Percentiles rank a stretch among this genome's conserved stretches.
These are phyloP conservation scores for Mesocentrotus franciscanus DNA, from an alignment of 53 echinoderm and acorn worm species.

Conservation along the genomic window DNA sequence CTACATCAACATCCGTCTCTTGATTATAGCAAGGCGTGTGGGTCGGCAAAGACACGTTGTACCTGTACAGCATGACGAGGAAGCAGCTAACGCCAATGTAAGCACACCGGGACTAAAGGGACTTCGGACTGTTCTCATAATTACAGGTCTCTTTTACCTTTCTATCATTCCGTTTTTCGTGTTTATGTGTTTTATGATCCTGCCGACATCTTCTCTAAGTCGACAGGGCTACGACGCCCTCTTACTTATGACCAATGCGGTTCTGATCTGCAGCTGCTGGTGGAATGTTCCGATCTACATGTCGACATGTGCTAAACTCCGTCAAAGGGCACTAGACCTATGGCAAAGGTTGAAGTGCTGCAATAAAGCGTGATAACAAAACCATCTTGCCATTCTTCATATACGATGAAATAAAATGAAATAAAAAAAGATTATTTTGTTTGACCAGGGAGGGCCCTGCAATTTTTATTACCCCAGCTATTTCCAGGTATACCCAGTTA, in stretches of 20 bases:
- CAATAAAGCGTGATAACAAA: too few species aligned
- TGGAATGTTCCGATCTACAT: constrained; percentile 58
- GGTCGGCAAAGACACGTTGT: not conserved
- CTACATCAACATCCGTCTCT: not conserved
- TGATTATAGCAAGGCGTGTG: not conserved
- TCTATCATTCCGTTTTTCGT: not conserved
- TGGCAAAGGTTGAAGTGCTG: too few species aligned
- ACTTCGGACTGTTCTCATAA: too few species aligned
- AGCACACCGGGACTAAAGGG: too few species aligned
- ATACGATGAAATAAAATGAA: too few species aligned
- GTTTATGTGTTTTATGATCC: not conserved
- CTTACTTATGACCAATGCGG: not conserved
- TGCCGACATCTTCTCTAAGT: not conserved
- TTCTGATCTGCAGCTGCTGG: constrained; percentile 34
- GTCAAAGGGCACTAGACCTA: not conserved
- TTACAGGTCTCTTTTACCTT: too few species aligned
- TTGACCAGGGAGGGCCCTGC: too few species aligned
- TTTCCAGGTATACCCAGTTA: too few species aligned
- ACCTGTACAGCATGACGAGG: not conserved
- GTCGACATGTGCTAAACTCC: not conserved
- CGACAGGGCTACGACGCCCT: not conserved
- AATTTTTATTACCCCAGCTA: too few species aligned
- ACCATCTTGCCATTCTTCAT: too few species aligned
- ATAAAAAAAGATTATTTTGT: too few species aligned
- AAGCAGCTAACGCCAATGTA: not conserved